phyloP scores from a whole-genome alignment of 2,113 vertebrate genomes.

The Podilymbus podiceps region DNA sequence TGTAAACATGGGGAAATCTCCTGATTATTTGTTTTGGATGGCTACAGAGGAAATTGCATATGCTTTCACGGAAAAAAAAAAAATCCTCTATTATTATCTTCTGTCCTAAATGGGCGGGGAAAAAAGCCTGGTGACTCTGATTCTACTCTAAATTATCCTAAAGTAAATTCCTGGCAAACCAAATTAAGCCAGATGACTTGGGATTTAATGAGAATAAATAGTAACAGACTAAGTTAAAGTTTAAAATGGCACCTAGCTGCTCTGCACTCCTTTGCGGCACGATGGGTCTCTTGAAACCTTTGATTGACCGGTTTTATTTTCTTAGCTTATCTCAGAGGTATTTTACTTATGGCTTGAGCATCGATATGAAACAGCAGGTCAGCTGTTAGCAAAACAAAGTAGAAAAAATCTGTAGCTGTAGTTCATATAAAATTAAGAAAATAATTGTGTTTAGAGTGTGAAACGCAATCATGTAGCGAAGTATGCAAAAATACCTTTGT shows the following conservation, averaged over 20 bases:
- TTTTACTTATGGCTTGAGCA: background rate
- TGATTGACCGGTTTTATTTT: background rate
- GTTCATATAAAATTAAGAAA: background rate
- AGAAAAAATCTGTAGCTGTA: background rate
- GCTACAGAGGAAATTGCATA: slow-evolving; percentile 36
- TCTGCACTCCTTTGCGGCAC: background rate
- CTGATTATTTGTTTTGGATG: slow-evolving; percentile 62
- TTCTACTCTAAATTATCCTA: background rate
- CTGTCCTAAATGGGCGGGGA: background rate
- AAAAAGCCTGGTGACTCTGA: background rate
- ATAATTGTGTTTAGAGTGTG: background rate
- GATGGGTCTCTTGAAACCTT: background rate
- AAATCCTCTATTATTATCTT: slow-evolving; percentile 39
- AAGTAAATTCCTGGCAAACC: slow-evolving; percentile 25
- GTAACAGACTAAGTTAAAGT: background rate
- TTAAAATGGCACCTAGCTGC: background rate
- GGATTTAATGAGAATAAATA: background rate
- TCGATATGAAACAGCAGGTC: background rate
- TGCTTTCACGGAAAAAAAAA: slow-evolving; percentile 43
- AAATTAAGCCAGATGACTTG: background rate
- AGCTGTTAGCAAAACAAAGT: background rate
- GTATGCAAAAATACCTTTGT: background rate
- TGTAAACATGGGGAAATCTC: slow-evolving; percentile 51
- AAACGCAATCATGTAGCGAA: background rate
- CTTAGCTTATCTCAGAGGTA: background rate